Conservation (phyloP, 2,888 invertebrate genomes). For the Amitus sp. region DNA sequence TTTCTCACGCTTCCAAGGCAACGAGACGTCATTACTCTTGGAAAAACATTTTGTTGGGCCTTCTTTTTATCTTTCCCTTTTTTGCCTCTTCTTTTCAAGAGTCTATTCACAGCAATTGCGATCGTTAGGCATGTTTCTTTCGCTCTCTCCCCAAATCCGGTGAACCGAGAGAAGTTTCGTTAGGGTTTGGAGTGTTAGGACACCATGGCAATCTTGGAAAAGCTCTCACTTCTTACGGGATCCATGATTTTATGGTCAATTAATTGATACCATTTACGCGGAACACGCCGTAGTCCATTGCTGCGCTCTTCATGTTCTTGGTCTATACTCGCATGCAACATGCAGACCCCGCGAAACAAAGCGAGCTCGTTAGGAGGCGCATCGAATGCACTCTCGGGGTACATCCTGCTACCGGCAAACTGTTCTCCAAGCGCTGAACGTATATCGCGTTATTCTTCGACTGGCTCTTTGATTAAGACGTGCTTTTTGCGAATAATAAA, state of each 20-base stretch:
- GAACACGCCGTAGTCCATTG: constrained; percentile 55
- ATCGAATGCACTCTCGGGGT: constrained; percentile 53
- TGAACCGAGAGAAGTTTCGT: not conserved
- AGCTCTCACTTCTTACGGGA: constrained; percentile 27
- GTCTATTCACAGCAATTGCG: not conserved
- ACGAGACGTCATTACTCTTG: constrained; percentile 16
- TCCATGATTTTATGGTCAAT: constrained; percentile 37
- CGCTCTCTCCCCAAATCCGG: not conserved
- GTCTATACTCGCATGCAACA: constrained; percentile 45
- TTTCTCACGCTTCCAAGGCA: constrained; percentile 45
- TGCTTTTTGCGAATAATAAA: not conserved
- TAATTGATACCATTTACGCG: constrained; percentile 36
- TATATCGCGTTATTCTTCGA: constrained; percentile 2
- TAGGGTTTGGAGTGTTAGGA: too few species aligned
- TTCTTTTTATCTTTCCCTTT: not conserved
- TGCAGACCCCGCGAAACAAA: constrained; percentile 61
- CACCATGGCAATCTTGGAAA: constrained; percentile 26
- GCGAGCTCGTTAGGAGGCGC: constrained; percentile 65
- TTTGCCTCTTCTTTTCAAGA: not conserved
- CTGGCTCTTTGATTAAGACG: not conserved
- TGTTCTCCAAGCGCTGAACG: not conserved
- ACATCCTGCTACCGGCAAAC: constrained; percentile 41
- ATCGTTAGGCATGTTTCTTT: too few species aligned
- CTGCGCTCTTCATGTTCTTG: constrained; percentile 47
- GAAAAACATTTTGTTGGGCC: constrained; percentile 20